Base-by-base conservation (phyloP, 1,140 invertebrate species). In the Thalassaphorura encarpata region DNA sequence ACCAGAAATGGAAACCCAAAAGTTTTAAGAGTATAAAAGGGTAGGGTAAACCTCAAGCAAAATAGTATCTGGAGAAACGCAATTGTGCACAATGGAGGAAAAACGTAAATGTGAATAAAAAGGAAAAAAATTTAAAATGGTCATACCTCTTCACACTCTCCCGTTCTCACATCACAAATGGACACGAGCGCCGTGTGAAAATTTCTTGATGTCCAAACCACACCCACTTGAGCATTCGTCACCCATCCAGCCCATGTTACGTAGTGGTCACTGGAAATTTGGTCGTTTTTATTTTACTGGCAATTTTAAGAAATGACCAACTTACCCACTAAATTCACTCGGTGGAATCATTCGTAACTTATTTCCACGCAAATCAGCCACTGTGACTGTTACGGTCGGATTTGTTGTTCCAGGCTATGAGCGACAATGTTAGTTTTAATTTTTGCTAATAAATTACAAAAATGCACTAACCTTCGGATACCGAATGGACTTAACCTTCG, bases 251-350 rank as follows among this genome's bases (percentile, higher is more conserved):
- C 87, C 26, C 84, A 83, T 39, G 87, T 90, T 67, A 96, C 85
- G 71, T 95, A 95, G 73, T 91, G 84, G 60, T 94, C 90, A 54
- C 91, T 95, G 72, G 2, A n/a, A n/a, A n/a, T n/a, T n/a, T n/a
- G n/a, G n/a, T n/a, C n/a, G n/a, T n/a, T n/a, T n/a, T n/a, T n/a
- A n/a, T n/a, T n/a, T 36, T 8, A n/a, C 8, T 11, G 33, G 8
- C n/a, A 36, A 11, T 8, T 8, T 36, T 36, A 11, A 11, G 33
- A 36, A 36, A 36, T 8, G 8, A n/a, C 19, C 8, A 13, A 42
- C 8, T 6, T 5, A 11, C 8, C 40, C 8, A 42, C 5, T 42
- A 5, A 42, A 71, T 67, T 69, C 69, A 77, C 83, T 82, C 74
- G 85, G 85, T 77, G 77, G 62, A 82, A 75, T 80, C 36, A 78